phyloP scores from a whole-genome alignment of 1,140 invertebrate species.

The Choristoneura fumiferana region DNA sequence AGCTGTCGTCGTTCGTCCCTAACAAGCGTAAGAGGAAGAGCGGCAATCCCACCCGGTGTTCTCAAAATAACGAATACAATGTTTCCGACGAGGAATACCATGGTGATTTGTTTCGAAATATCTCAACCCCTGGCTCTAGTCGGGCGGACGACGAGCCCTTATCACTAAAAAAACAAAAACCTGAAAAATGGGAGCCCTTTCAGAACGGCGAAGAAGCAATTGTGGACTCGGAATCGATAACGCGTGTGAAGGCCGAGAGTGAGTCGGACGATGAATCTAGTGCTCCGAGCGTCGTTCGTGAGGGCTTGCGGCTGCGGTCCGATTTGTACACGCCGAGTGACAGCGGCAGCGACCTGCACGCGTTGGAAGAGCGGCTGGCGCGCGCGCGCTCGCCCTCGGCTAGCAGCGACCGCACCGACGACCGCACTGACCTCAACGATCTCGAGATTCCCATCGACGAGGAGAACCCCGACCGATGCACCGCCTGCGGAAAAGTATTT shows the following conservation, averaged over 20 bases:
- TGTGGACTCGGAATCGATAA: slow-evolving; percentile 62
- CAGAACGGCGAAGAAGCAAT: slow-evolving; percentile 59
- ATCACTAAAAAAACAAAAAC: slow-evolving; percentile 80
- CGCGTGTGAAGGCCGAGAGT: slow-evolving; percentile 66
- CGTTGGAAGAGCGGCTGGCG: slow-evolving; percentile 62
- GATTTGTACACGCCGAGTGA: slow-evolving; percentile 75
- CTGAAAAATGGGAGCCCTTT: slow-evolving; percentile 69
- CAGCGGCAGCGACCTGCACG: slow-evolving; percentile 70
- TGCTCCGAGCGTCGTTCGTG: slow-evolving; percentile 66
- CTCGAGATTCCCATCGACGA: slow-evolving; percentile 89
- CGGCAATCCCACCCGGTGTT: slow-evolving; percentile 91
- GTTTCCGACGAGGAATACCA: slow-evolving; percentile 81
- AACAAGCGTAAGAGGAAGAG: slow-evolving; percentile 90
- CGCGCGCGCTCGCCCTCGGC: slow-evolving; percentile 78
- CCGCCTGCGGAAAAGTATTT: slow-evolving; percentile 94
- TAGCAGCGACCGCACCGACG: slow-evolving; percentile 76
- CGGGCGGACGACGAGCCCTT: slow-evolving; percentile 76
- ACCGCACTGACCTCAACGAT: slow-evolving; percentile 82
- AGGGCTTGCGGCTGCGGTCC: slow-evolving; percentile 70
- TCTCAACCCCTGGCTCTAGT: slow-evolving; percentile 59
- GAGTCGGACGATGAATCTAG: slow-evolving; percentile 71
- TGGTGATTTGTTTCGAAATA: slow-evolving; percentile 74
- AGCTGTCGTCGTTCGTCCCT: slow-evolving; percentile 69
- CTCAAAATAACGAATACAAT: slow-evolving; percentile 81
- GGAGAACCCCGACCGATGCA: slow-evolving; percentile 90